Evolutionary conservation across 2,888 invertebrate genomes (phyloP).

Genomic region (Nomada goodeniana): DNA sequence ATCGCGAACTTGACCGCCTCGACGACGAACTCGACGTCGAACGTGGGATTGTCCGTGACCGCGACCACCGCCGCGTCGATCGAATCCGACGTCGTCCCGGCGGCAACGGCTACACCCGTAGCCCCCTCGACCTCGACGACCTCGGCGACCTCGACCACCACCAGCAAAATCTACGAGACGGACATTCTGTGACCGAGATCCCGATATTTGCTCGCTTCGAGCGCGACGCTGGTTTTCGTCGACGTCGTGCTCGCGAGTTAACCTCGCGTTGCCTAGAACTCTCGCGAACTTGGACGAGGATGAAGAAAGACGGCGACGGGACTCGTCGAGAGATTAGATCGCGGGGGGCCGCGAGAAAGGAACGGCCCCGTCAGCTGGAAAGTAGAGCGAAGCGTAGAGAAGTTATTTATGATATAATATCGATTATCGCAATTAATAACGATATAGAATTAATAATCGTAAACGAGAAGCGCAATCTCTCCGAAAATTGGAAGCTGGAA

Average conservation of each 20-base stretch:
- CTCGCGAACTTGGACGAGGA: background rate
- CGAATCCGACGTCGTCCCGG: constrained; percentile 15
- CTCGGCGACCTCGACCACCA: constrained; percentile 85
- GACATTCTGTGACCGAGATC: constrained; percentile 93
- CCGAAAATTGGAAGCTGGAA: background rate
- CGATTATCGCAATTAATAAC: constrained; percentile 63
- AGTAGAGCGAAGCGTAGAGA: constrained; percentile 60
- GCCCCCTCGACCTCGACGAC: constrained; percentile 70
- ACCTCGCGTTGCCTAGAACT: constrained; percentile 32
- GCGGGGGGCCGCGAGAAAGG: background rate
- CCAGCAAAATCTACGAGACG: constrained; percentile 95
- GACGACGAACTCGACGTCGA: background rate
- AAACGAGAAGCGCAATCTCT: constrained; percentile 41
- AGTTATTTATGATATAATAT: constrained; percentile 66
- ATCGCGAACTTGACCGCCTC: background rate
- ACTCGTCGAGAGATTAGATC: constrained; percentile 1
- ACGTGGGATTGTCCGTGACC: background rate
- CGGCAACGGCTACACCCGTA: constrained; percentile 63
- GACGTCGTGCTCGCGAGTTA: constrained; percentile 72
- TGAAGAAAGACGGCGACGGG: background rate
- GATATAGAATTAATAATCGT: constrained; percentile 66
- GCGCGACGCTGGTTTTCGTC: constrained; percentile 45
- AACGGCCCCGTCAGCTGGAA: constrained; percentile 19
- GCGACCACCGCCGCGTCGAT: background rate
- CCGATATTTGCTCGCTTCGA: constrained; percentile 60